Conservation (phyloP, 2,113 vertebrate species). For the Seriola dumerili region DNA sequence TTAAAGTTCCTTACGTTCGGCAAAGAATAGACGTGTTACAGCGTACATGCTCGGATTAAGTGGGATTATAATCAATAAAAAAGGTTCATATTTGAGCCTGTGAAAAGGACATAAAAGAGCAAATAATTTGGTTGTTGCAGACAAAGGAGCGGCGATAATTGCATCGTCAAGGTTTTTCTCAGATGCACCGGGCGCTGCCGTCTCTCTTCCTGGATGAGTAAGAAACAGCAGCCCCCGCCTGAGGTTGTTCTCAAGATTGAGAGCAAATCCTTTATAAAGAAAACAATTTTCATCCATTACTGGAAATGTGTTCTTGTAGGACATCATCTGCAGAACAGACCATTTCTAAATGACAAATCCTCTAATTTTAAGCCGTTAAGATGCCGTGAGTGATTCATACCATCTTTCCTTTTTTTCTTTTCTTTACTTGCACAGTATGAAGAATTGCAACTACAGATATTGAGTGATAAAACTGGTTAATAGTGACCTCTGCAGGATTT, state of each 20-base stretch:
- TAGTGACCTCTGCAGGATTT: conserved; percentile 78
- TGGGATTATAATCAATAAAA: background rate
- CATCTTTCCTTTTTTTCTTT: background rate
- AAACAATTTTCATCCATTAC: background rate
- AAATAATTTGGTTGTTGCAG: conserved; percentile 28
- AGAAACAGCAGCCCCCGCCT: background rate
- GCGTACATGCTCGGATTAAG: background rate
- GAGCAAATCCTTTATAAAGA: background rate
- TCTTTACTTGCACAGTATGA: background rate
- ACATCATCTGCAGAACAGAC: background rate
- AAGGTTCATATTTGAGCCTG: conserved; percentile 18
- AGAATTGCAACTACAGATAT: background rate
- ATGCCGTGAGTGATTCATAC: background rate
- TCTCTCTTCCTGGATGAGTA: background rate
- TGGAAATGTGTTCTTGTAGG: background rate
- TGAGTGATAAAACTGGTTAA: conserved; percentile 48
- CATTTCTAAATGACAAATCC: background rate
- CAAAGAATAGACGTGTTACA: background rate
- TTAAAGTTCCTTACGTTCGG: background rate
- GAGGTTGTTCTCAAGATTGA: conserved; percentile 1
- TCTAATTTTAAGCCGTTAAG: background rate
- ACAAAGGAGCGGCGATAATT: conserved; percentile 32
- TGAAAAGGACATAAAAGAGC: conserved; percentile 22
- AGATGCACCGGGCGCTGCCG: conserved; percentile 11
- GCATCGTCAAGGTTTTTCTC: conserved; percentile 31